These are phyloP conservation scores for Drosophila sordidula DNA, from an alignment of 2,888 invertebrate species.

Conservation along the genomic window DNA sequence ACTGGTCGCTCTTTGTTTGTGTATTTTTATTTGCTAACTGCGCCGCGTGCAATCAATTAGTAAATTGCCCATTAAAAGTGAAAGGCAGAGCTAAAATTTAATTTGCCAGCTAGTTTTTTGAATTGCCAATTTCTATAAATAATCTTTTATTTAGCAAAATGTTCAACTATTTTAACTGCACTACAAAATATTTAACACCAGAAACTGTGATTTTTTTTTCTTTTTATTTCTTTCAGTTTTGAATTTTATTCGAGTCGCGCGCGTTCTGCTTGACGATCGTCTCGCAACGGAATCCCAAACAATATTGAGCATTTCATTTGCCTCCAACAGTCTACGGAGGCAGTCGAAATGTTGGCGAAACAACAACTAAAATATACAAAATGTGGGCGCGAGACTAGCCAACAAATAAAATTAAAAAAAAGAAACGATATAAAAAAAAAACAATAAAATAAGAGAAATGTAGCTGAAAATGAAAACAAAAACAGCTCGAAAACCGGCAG, in stretches of 20 bases:
- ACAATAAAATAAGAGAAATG: constrained; percentile 33
- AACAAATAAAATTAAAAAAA: constrained; percentile 33
- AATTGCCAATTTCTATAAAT: constrained; percentile 12
- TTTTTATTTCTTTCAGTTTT: constrained; percentile 7
- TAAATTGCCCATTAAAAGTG: constrained; percentile 25
- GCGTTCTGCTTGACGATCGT: constrained; percentile 63
- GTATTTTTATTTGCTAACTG: constrained; percentile 24
- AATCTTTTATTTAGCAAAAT: constrained; percentile 3
- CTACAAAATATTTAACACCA: constrained; percentile 13
- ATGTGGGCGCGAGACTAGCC: constrained; percentile 48
- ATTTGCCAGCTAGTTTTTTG: constrained; percentile 1
- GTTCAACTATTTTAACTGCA: constrained; percentile 11
- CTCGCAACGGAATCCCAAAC: constrained; percentile 74
- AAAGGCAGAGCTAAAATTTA: constrained; percentile 4
- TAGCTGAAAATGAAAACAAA: constrained; percentile 52
- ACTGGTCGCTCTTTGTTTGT: constrained; percentile 20
- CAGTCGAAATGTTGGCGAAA: constrained; percentile 54
- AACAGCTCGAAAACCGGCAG: constrained; percentile 52
- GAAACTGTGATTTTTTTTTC: constrained; percentile 5
- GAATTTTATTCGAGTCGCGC: constrained; percentile 41
- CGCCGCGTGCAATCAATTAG: constrained; percentile 47
- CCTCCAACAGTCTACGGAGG: constrained; percentile 39
- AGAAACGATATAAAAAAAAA: constrained; percentile 10
- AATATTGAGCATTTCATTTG: constrained; percentile 65
- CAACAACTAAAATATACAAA: constrained; percentile 49